A percentile compares a stretch with the other conserved stretches of the same genome.
Evolutionary conservation across 2,797 vertebrate genomes (phyloP).

Genomic region (Siniperca obscura): DNA sequence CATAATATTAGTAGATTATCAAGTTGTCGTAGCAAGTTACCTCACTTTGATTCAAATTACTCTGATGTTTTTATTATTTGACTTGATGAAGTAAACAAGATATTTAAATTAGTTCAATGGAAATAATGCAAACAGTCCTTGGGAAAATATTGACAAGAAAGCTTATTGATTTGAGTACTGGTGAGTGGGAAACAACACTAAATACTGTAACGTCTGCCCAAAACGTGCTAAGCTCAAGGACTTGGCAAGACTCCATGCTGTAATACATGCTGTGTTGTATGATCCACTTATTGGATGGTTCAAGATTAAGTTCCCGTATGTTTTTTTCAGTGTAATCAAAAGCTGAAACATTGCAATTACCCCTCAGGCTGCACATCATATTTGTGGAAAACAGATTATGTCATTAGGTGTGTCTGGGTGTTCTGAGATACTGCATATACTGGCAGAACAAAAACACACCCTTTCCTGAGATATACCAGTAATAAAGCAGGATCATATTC

Average conservation of each 20-base stretch:
- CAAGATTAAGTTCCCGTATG: conserved; percentile 44
- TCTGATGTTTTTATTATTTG: background rate
- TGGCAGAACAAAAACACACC: conserved; percentile 11
- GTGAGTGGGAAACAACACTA: conserved; percentile 29
- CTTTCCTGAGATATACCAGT: conserved; percentile 57
- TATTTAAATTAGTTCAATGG: conserved; percentile 6
- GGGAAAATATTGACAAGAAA: conserved; percentile 32
- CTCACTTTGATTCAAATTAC: conserved; percentile 5
- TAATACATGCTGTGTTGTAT: conserved; percentile 3
- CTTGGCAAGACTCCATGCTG: conserved; percentile 23
- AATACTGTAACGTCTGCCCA: conserved; percentile 42
- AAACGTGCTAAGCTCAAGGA: conserved; percentile 35
- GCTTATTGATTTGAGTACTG: conserved; percentile 12
- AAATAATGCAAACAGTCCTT: conserved; percentile 17
- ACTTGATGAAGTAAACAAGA: background rate
- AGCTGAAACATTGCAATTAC: conserved; percentile 58
- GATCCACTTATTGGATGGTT: conserved; percentile 43
- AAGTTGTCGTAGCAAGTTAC: background rate
- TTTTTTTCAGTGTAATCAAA: conserved; percentile 50
- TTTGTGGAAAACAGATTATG: conserved; percentile 59
- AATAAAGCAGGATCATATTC: conserved; percentile 73
- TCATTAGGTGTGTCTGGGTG: conserved; percentile 61
- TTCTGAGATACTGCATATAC: conserved; percentile 36
- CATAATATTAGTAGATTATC: conserved; percentile 30
- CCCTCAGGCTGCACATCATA: conserved; percentile 47